Conservation (phyloP, 2,888 invertebrate genomes). For the Lasiommata megera region DNA sequence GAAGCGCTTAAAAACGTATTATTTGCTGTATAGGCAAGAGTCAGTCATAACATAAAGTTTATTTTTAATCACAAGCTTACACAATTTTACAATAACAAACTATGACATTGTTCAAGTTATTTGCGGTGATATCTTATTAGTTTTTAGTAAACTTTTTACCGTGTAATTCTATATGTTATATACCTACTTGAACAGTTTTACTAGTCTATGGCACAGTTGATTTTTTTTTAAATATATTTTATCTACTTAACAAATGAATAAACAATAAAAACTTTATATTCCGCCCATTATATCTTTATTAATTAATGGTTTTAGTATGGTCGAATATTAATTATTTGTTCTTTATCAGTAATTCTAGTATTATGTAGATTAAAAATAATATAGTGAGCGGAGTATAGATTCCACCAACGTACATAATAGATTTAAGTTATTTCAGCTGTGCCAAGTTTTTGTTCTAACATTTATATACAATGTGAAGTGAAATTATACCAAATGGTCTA, state of each 20-base stretch:
- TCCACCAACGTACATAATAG: conserved; percentile 23
- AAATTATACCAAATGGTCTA: conserved; percentile 58
- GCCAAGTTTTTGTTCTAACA: conserved; percentile 1
- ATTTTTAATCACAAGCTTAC: no score
- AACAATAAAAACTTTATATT: neutral
- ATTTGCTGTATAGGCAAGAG: no score
- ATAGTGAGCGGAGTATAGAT: conserved; percentile 3
- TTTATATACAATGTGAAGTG: conserved; percentile 20
- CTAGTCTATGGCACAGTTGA: conserved; percentile 10
- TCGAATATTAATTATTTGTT: no score
- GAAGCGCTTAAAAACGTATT: no score
- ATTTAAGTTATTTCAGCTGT: conserved; percentile 17
- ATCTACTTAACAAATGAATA: neutral
- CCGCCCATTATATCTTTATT: neutral
- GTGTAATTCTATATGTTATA: neutral
- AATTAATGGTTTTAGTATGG: neutral
- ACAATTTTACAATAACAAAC: no score
- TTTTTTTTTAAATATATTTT: neutral
- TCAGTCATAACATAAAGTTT: no score
- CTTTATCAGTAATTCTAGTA: no score
- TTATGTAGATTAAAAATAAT: neutral
- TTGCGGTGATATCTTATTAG: neutral
- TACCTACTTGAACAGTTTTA: neutral
- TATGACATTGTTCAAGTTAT: neutral
- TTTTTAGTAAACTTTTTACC: neutral